phyloP scores from a whole-genome alignment of 2,888 invertebrate species.

The Aelia acuminata region DNA sequence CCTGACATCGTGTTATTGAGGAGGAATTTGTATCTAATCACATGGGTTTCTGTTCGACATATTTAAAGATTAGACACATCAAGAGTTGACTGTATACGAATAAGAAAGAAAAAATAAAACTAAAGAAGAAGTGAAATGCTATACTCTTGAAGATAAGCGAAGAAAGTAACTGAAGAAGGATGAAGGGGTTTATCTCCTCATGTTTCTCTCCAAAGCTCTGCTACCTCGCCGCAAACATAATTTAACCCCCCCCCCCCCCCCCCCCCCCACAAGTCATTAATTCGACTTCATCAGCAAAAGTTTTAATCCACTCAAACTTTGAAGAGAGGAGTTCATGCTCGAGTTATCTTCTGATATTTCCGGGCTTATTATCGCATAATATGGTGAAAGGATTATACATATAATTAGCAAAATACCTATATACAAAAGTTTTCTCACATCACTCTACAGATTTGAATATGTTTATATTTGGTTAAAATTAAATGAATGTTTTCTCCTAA shows the following conservation, averaged over 20 bases:
- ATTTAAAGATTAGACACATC: no score
- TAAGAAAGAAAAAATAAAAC: no score
- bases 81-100: no score
- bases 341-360: not conserved
- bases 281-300: not conserved
- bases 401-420: no score
- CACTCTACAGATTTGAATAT: no score
- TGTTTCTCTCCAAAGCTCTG: not conserved
- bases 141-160: not conserved
- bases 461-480: no score
- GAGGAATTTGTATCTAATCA: no score
- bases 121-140: not conserved
- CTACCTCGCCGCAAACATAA: not conserved
- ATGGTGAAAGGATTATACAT: not conserved
- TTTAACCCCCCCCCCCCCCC: no score
- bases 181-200: not conserved
- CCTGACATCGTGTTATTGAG: no score
- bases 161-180: not conserved
- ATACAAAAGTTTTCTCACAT: no score
- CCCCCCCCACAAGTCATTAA: not conserved
- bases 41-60: no score
- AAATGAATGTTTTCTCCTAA: no score
- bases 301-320: not conserved
- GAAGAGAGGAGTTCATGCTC: not conserved
- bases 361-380: not conserved